A percentile compares a stretch with the other conserved stretches of the same genome.
These are phyloP conservation scores for Scaptomyza hsui DNA, from an alignment of 1,140 invertebrate genomes.

Conservation along the genomic window DNA sequence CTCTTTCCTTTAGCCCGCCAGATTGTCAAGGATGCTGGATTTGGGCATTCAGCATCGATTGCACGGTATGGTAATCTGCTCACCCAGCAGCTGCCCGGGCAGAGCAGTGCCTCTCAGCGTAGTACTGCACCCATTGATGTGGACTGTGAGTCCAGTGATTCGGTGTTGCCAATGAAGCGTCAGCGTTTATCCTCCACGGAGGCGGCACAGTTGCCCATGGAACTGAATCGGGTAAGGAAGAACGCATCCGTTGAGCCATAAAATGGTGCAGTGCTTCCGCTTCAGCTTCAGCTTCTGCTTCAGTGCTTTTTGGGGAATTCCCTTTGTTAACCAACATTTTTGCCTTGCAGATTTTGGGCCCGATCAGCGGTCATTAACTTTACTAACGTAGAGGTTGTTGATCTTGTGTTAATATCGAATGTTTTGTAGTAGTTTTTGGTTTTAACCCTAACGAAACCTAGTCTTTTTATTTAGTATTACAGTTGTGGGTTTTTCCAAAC, in stretches of 20 bases:
- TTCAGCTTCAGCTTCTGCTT: conserved; percentile 31
- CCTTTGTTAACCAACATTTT: not conserved
- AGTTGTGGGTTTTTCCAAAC: not conserved
- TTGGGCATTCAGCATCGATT: conserved; percentile 85
- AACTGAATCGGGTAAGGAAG: conserved; percentile 79
- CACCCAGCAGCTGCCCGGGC: conserved; percentile 65
- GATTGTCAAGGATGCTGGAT: conserved; percentile 96
- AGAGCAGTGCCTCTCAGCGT: conserved; percentile 22
- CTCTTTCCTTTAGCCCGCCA: conserved; percentile 97
- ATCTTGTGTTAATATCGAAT: not conserved
- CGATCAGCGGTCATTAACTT: not conserved
- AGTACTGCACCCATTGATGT: conserved; percentile 41
- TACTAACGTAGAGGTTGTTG: conserved; percentile 17
- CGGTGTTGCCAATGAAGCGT: conserved; percentile 52
- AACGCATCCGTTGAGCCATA: conserved; percentile 54
- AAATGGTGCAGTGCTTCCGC: conserved; percentile 58
- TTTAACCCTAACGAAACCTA: not conserved
- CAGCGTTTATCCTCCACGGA: conserved; percentile 76
- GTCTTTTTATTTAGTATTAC: not conserved
- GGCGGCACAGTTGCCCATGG: conserved; percentile 59
- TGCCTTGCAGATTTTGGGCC: conserved; percentile 10
- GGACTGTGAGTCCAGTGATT: conserved; percentile 75
- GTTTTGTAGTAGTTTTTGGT: too few relatives aligned
- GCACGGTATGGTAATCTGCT: conserved; percentile 74
- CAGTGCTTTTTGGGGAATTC: not conserved